A percentile compares a stretch with the other conserved stretches of the same genome.
These are phyloP conservation scores for Lochmaea crataegi DNA, from an alignment of 2,888 invertebrate species.

Conservation along the genomic window DNA sequence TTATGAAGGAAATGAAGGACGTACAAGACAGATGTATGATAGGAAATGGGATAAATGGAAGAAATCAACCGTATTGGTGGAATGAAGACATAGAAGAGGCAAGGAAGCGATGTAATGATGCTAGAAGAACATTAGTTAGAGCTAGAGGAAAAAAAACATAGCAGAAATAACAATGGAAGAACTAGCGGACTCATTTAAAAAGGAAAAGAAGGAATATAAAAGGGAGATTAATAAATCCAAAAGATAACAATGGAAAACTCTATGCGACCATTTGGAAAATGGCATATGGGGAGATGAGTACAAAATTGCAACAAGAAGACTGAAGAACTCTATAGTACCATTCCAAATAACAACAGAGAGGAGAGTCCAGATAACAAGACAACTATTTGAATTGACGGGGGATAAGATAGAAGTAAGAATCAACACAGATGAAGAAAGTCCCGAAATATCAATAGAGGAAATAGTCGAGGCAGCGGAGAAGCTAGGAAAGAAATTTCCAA, in stretches of 20 bases:
- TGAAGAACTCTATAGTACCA: not conserved
- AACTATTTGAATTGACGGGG: not conserved
- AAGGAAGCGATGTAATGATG: not conserved
- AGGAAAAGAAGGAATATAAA: slow-evolving; percentile 17
- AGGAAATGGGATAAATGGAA: not conserved
- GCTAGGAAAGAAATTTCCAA: not conserved
- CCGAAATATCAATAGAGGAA: not conserved
- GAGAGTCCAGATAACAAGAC: not conserved
- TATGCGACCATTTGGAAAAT: slow-evolving; percentile 34
- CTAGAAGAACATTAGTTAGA: not conserved
- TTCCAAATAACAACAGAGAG: not conserved
- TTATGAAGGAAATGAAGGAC: not conserved
- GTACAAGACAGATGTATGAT: not conserved
- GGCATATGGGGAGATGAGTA: slow-evolving; percentile 40
- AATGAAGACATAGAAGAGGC: slow-evolving; percentile 14
- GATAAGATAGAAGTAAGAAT: not conserved
- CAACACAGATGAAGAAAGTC: not conserved
- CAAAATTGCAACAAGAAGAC: slow-evolving; percentile 32
- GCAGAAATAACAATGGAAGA: not conserved
- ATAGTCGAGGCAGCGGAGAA: not conserved
- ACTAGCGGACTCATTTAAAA: not conserved
- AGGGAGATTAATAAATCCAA: slow-evolving; percentile 14
- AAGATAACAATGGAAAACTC: slow-evolving; percentile 19
- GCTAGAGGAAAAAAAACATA: not conserved
- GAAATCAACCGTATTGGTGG: slow-evolving; percentile 26